Conservation (phyloP, 2,888 invertebrate genomes). For the Oscheius myriophilus region DNA sequence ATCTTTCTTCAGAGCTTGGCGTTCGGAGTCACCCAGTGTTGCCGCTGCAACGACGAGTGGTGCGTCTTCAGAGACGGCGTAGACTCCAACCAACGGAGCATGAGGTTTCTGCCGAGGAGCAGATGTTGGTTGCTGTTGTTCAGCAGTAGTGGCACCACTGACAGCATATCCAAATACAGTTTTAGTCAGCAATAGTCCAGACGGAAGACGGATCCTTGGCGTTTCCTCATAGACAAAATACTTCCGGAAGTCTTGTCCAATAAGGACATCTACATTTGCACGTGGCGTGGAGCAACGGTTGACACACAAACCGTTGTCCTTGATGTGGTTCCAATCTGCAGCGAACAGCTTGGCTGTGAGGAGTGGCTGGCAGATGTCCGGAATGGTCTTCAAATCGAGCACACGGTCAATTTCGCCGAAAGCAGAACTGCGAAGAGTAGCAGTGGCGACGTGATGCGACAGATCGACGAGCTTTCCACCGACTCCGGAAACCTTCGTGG, state of each 20-base stretch:
- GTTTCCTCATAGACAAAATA: neutral
- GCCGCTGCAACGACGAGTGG: too few species aligned
- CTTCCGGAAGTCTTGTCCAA: neutral
- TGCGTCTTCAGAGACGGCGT: too few species aligned
- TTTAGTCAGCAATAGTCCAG: neutral
- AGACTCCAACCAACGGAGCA: too few species aligned
- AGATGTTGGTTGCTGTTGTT: too few species aligned
- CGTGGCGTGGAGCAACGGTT: too few species aligned
- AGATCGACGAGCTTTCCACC: too few species aligned
- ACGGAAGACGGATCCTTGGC: too few species aligned
- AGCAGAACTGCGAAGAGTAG: neutral
- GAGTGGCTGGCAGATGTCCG: neutral
- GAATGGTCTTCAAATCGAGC: neutral
- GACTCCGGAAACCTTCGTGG: neutral
- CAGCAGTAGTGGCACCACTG: neutral
- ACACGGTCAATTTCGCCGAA: neutral
- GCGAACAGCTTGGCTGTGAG: neutral
- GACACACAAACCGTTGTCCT: neutral
- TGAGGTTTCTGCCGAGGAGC: too few species aligned
- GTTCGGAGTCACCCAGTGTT: neutral
- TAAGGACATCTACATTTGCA: neutral
- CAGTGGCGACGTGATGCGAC: too few species aligned
- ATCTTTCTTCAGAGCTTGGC: neutral
- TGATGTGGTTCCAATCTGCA: neutral
- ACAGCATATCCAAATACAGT: neutral